Evolutionary conservation across 1,140 invertebrate genomes (phyloP).

Genomic region (Leptinotarsa defecta): DNA sequence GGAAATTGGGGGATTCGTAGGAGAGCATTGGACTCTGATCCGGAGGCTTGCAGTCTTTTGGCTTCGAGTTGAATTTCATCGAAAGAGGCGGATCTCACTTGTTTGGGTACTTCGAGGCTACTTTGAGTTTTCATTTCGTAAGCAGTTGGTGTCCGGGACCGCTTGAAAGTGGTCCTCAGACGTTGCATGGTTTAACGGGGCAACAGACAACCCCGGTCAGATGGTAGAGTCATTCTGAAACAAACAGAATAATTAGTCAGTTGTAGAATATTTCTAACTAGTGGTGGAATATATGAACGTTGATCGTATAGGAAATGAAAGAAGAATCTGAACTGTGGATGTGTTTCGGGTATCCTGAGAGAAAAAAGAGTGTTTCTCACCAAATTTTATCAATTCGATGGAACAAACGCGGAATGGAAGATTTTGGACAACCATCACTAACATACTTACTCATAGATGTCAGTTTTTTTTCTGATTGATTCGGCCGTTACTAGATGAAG

Average conservation of each 20-base stretch:
- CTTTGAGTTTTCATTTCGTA: conserved; percentile 89
- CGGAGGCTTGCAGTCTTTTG: conserved; percentile 61
- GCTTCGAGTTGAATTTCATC: conserved; percentile 84
- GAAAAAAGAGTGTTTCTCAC: no score
- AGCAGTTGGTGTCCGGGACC: conserved; percentile 82
- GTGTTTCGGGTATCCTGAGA: no score
- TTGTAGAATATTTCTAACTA: no score
- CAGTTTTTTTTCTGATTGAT: no score
- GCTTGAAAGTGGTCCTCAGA: conserved; percentile 82
- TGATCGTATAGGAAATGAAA: no score
- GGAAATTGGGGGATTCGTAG: conserved; percentile 69
- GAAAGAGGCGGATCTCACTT: conserved; percentile 82
- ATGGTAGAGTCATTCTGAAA: conserved; percentile 41
- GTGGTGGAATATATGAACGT: no score
- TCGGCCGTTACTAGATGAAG: no score
- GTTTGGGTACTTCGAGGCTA: conserved; percentile 85
- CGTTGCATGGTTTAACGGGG: conserved; percentile 69
- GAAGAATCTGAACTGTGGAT: no score
- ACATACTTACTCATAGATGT: no score
- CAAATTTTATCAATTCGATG: no score
- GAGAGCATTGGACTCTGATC: conserved; percentile 54
- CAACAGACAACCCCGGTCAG: conserved; percentile 33
- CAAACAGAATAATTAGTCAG: not conserved
- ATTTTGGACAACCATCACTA: no score
- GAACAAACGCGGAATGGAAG: no score